Evolutionary conservation across 2,888 invertebrate species (phyloP).

Genomic region (Drosophila sordidapex): DNA sequence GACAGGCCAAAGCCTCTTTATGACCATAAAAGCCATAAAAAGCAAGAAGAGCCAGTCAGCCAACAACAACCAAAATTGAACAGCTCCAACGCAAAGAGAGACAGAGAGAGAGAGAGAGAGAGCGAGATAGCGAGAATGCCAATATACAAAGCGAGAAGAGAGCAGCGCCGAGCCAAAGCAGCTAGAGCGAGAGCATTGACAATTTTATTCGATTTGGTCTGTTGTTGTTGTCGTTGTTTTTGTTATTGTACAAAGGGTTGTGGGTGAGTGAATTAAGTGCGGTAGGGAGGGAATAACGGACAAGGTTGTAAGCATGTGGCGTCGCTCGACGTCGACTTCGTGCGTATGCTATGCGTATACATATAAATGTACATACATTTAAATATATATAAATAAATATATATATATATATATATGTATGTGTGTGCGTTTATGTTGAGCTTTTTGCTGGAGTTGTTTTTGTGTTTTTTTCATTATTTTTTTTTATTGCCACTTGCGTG

Average conservation of each 20-base stretch:
- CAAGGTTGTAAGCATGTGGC: constrained; percentile 76
- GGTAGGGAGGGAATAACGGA: constrained; percentile 59
- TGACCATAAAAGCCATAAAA: constrained; percentile 78
- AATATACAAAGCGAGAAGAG: constrained; percentile 31
- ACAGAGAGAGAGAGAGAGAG: constrained; percentile 18
- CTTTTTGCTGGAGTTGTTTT: constrained; percentile 51
- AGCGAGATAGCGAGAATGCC: constrained; percentile 22
- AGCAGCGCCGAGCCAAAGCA: constrained; percentile 25
- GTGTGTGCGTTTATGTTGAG: constrained; percentile 33
- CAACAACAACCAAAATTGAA: constrained; percentile 46
- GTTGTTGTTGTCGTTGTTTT: constrained; percentile 12
- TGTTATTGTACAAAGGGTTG: constrained; percentile 48
- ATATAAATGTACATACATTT: background rate
- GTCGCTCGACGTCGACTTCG: constrained; percentile 30
- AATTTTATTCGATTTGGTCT: constrained; percentile 64
- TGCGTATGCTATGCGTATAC: constrained; percentile 30
- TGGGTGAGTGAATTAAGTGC: constrained; percentile 47
- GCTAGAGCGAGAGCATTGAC: constrained; percentile 41
- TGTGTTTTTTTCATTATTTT: constrained; percentile 45
- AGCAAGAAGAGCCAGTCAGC: constrained; percentile 63
- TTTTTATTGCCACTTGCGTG: constrained; percentile 72
- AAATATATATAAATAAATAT: background rate
- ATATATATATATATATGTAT: constrained; percentile 8
- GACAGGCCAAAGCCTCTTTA: constrained; percentile 74
- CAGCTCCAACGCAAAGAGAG: constrained; percentile 37